phyloP scores from a whole-genome alignment of 2,113 vertebrate genomes.

The Scolopax mira region DNA sequence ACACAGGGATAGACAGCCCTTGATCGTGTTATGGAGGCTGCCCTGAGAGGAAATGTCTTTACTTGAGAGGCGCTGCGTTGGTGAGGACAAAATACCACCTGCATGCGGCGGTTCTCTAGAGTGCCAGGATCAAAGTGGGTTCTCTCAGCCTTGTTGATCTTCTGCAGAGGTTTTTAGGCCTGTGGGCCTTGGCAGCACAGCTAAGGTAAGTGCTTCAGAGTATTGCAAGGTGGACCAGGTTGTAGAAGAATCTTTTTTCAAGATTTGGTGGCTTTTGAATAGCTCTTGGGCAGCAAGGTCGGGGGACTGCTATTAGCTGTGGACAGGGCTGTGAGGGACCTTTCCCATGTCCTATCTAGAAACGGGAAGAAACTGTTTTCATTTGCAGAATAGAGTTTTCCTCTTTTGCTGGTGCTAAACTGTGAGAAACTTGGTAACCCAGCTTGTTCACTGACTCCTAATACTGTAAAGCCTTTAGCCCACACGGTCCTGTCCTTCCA shows the following conservation, averaged over 20 bases:
- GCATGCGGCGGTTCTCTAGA: background rate
- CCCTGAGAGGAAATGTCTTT: background rate
- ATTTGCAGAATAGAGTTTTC: background rate
- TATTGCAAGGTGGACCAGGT: background rate
- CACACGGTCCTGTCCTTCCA: accelerated
- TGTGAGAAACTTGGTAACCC: background rate
- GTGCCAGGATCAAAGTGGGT: background rate
- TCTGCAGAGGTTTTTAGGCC: background rate
- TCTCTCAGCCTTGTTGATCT: background rate
- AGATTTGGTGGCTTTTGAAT: background rate
- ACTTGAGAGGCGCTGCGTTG: background rate
- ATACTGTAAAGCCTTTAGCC: background rate
- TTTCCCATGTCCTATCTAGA: background rate
- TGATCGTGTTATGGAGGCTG: background rate
- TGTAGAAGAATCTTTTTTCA: background rate
- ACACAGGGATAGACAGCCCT: background rate
- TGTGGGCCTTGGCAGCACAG: background rate
- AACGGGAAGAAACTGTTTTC: background rate
- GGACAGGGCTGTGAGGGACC: background rate
- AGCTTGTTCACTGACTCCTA: background rate
- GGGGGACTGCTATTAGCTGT: background rate
- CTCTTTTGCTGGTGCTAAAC: background rate
- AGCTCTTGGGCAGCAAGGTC: background rate
- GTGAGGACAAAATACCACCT: background rate
- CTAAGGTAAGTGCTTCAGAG: background rate